phyloP scores from a whole-genome alignment of 2,113 vertebrate genomes.

The Melospiza melodia region DNA sequence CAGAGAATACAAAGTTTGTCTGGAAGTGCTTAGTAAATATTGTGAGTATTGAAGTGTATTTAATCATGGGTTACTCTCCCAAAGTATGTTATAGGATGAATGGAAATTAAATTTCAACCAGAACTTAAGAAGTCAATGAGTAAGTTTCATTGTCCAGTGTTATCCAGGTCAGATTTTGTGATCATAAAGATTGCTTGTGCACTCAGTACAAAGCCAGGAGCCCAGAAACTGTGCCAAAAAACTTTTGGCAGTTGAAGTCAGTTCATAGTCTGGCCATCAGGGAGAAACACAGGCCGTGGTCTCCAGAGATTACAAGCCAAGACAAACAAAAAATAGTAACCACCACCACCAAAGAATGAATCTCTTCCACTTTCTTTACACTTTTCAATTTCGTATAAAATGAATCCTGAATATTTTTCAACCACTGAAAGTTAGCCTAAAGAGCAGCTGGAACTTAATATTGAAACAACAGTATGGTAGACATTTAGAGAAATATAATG shows the following conservation, averaged over 20 bases:
- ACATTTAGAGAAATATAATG: neutral
- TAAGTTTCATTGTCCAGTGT: constrained; percentile 2
- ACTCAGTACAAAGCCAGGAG: neutral
- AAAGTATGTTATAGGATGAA: neutral
- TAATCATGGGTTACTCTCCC: neutral
- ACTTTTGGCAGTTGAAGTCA: constrained; percentile 24
- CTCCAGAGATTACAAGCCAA: neutral
- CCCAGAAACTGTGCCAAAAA: constrained; percentile 21
- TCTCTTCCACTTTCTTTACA: neutral
- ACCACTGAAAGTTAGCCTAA: neutral
- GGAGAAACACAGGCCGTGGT: neutral
- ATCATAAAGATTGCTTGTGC: constrained; percentile 15
- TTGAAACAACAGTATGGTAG: neutral
- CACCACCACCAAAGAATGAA: neutral
- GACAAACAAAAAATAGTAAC: neutral
- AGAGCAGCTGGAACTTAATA: neutral
- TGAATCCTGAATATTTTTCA: neutral
- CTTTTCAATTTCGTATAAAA: neutral
- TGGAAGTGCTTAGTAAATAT: neutral
- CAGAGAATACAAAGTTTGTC: neutral
- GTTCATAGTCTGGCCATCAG: constrained; percentile 25
- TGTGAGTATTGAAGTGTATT: neutral
- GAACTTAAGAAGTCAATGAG: constrained; percentile 20
- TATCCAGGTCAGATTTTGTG: constrained; percentile 31
- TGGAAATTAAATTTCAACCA: constrained; percentile 1